Percentiles rank a stretch among this genome's conserved stretches.
Conservation (phyloP, 2,113 vertebrate genomes). For the Protobothrops flavoviridis region DNA sequence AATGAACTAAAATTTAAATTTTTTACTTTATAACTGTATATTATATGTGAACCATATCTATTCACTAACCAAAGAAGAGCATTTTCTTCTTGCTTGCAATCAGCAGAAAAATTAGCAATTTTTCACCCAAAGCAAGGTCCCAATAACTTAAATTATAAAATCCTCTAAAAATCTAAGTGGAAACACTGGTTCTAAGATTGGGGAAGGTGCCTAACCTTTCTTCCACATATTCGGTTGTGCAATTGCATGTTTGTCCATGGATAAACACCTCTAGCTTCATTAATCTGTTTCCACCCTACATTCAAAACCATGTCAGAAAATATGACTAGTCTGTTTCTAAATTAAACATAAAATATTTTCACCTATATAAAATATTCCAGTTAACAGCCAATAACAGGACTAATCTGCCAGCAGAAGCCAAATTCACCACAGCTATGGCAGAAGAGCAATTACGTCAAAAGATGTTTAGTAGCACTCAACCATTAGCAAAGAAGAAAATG, state of each 20-base stretch:
- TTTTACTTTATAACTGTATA: neutral
- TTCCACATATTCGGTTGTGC: neutral
- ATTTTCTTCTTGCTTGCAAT: neutral
- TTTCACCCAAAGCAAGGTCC: neutral
- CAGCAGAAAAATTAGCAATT: neutral
- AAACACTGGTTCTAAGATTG: neutral
- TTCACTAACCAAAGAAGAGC: neutral
- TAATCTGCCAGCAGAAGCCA: neutral
- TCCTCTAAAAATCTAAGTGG: neutral
- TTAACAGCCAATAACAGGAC: neutral
- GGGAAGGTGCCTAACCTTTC: too few species aligned
- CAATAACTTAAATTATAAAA: neutral
- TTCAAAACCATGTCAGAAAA: neutral
- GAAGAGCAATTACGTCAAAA: slow-evolving; percentile 30
- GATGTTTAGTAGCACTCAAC: slow-evolving; percentile 35
- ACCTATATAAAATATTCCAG: neutral
- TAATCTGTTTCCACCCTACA: neutral
- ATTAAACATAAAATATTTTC: neutral
- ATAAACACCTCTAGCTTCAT: neutral
- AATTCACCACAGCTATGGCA: neutral
- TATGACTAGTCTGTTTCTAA: neutral
- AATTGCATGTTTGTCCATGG: neutral
- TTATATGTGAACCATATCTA: neutral
- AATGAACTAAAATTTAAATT: too few species aligned
- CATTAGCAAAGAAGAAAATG: slow-evolving; percentile 20